Conservation (phyloP, 2,888 invertebrate species). For the Athalia cordata region DNA sequence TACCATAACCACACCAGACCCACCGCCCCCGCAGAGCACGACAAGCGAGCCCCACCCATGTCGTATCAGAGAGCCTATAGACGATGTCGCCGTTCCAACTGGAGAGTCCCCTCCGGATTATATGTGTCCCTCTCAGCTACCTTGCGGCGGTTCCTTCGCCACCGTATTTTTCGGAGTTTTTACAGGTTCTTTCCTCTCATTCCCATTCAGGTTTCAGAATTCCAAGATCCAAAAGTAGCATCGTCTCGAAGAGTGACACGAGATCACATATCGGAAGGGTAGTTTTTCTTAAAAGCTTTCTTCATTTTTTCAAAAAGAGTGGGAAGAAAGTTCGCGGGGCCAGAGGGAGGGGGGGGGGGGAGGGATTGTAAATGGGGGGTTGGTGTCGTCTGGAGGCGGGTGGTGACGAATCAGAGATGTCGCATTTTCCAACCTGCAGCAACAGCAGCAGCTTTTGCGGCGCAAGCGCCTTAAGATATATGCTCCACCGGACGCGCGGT, state of each 20-base stretch:
- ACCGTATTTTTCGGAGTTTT: background rate
- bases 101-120: conserved; percentile 22
- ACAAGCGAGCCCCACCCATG: conserved; percentile 49
- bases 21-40: conserved; percentile 47
- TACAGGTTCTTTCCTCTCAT: conserved; percentile 15
- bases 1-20: conserved; percentile 37
- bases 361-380: background rate
- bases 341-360: background rate
- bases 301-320: background rate
- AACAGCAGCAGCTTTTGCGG: conserved; percentile 43
- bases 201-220: background rate
- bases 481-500: conserved; percentile 61
- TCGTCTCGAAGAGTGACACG: conserved; percentile 36
- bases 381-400: background rate
- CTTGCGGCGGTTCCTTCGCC: too few species aligned
- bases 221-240: background rate
- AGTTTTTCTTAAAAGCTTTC: too few species aligned
- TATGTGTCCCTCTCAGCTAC: conserved; percentile 25
- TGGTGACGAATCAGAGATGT: conserved; percentile 40
- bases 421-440: background rate
- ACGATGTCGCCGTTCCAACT: conserved; percentile 33
- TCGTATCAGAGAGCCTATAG: conserved; percentile 36
- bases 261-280: conserved; percentile 2
- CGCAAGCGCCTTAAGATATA: conserved; percentile 67
- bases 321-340: too few species aligned